Percentiles rank a stretch among this genome's conserved stretches.
These are phyloP conservation scores for Apteryx owenii DNA, from an alignment of 2,113 vertebrate genomes.

Conservation along the genomic window DNA sequence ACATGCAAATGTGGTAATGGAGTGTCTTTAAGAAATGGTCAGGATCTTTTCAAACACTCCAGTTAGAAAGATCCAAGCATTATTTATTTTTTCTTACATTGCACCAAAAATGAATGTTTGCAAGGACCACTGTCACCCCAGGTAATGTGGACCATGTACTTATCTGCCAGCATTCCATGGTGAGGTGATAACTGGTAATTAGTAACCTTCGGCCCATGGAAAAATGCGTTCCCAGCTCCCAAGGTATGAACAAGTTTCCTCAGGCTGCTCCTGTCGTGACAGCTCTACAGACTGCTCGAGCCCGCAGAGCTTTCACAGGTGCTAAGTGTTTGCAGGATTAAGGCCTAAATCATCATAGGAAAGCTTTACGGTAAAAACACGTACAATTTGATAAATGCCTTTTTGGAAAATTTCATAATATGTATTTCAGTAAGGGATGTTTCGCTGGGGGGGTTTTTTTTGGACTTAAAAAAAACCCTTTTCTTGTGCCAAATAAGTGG, in stretches of 20 bases:
- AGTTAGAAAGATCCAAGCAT: conserved; percentile 6
- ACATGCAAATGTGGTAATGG: conserved; percentile 18
- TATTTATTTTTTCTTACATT: not conserved
- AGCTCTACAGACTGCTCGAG: not conserved
- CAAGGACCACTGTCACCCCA: not conserved
- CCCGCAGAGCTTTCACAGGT: not conserved
- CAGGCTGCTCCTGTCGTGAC: not conserved
- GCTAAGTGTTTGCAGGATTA: not conserved
- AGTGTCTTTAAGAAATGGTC: not conserved
- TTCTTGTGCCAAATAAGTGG: not conserved
- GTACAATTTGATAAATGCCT: not conserved
- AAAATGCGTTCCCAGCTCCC: not conserved
- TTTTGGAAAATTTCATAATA: not conserved
- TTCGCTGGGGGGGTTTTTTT: not conserved
- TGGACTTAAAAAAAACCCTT: not conserved
- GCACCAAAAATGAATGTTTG: not conserved
- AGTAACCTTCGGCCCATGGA: not conserved
- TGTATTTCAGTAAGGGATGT: not conserved
- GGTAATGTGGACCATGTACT: not conserved
- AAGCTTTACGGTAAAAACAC: not conserved
- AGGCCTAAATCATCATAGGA: not conserved
- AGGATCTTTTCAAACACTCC: conserved; percentile 11
- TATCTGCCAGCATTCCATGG: conserved; percentile 17
- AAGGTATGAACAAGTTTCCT: not conserved
- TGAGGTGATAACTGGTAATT: not conserved